Base-by-base conservation (phyloP, 2,797 vertebrate genomes). In the Dallia pectoralis region DNA sequence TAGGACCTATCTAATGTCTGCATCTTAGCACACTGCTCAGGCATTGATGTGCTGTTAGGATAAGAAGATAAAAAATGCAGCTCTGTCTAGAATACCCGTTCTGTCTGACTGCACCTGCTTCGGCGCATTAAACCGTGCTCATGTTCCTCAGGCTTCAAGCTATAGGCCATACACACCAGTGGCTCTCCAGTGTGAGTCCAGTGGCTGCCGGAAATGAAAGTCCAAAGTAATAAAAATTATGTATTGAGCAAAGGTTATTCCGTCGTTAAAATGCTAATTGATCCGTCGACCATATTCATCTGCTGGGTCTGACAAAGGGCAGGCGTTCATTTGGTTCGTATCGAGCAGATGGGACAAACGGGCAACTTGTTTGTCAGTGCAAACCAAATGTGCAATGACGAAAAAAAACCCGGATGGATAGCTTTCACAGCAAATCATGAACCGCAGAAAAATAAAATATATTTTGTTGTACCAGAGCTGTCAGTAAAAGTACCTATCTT, bases 211-310 rank as follows among this genome's bases (percentile, higher is more conserved):
- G 76, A 87, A 88, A 88, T 86, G 90, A 91, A 91, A 92, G 92
- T 95, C 91, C 84, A 87, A 87, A 90, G 85, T 88, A 93, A 95
- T 95, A 95, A 93, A 91, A 89, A 86, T 91, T 91, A 94, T 92
- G 89, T 89, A 91, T 90, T 91, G 91, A 93, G 89, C 90, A 94
- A 95, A 97, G 94, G 95, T 96, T 94, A 95, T 88, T 89, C 86
- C 90, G 87, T 91, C 92, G 94, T 94, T 91, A 91, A 95, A 95
- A 95, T 94, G 94, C 92, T 95, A 95, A 96, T 95, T 95, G 91
- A 93, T 95, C 93, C 94, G 91, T 94, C 93, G 94, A 93, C 82
- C 92, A 86, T 94, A 92, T 95, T 95, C 90, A 94, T 95, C 94
- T 92, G 89, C 89, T 87, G 84, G 89, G 81, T 82, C 84, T 94